Evolutionary conservation across 2,888 invertebrate species (phyloP), one percentile per base, ranked within the genome.

Genomic region (Abrostola tripartita): DNA sequence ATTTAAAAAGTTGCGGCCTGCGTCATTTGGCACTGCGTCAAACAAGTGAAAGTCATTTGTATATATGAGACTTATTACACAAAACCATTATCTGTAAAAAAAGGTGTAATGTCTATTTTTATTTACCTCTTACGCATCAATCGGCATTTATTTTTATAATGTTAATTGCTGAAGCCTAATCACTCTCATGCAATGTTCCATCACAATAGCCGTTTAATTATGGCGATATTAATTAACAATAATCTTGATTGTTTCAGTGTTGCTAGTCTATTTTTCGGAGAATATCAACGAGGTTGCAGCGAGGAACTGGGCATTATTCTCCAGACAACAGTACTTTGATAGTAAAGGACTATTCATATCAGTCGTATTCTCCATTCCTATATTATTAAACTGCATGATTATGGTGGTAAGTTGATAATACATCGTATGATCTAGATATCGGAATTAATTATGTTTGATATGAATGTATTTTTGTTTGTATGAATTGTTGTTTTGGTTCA

Each of bases 311-410:
- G 96, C 97, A 82, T 93, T 96, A 65, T 98, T 99, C 90, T 97
- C 98, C 0, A 96, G 96, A 79, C 98, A 99, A 82, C 98, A 98
- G 87, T 99, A 98, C 90, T 99, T 99, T 89, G 99, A 99, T 90
- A 97, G 97, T 83, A 97, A 97, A 92, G 99, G 99, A 24, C 95
- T 98, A 58, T 99, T 99, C 88, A 98, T 99, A 95, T 98, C 98
- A 0, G 96, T 98, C 10, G 98, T 98, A 35, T 98, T 98, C 91
- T 98, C 98, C n/a, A 97, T 98, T 86, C 99, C 99, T 35, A 97
- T 98, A 84, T 95, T 99, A 64, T 95, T 98, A 58, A 98, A 98
- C 91, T 98, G 98, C 88, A 97, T 98, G 96, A 95, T 98, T 74
- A 97, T 98, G 96, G 97, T 99, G 96, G 98, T 98, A 95, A 97